Conservation (phyloP, 2,113 vertebrate species). For the Callorhinus ursinus region DNA sequence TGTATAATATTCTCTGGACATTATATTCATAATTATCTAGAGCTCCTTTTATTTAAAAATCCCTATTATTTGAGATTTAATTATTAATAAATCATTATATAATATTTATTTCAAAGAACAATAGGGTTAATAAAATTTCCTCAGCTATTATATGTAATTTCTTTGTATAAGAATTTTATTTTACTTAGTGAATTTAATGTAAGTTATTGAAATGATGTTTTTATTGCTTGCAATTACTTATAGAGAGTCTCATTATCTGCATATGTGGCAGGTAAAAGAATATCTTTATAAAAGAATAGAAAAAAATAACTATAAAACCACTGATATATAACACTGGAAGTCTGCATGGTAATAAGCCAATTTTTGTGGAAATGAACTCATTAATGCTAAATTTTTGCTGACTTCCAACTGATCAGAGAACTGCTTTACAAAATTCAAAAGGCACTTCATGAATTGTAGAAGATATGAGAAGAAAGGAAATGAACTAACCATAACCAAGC, state of each 20-base stretch:
- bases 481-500: constrained; percentile 53
- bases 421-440: constrained; percentile 84
- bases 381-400: constrained; percentile 87
- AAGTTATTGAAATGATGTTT: constrained; percentile 40
- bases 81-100: not conserved
- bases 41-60: not conserved
- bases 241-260: constrained; percentile 73
- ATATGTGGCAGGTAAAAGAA: constrained; percentile 76
- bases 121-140: not conserved
- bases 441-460: constrained; percentile 80
- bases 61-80: not conserved
- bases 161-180: not conserved
- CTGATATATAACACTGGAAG: constrained; percentile 77
- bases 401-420: constrained; percentile 83
- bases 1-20: not conserved
- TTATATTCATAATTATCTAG: not conserved
- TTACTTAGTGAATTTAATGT: not conserved
- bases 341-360: constrained; percentile 84
- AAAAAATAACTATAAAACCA: constrained; percentile 76
- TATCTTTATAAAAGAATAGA: constrained; percentile 76
- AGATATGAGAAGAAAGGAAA: constrained; percentile 37
- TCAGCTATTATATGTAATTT: not conserved
- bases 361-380: constrained; percentile 87
- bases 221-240: constrained; percentile 31
- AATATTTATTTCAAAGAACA: not conserved